A percentile compares a stretch with the other conserved stretches of the same genome.
Conservation (phyloP, 2,113 vertebrate species). For the Siniperca knerii region DNA sequence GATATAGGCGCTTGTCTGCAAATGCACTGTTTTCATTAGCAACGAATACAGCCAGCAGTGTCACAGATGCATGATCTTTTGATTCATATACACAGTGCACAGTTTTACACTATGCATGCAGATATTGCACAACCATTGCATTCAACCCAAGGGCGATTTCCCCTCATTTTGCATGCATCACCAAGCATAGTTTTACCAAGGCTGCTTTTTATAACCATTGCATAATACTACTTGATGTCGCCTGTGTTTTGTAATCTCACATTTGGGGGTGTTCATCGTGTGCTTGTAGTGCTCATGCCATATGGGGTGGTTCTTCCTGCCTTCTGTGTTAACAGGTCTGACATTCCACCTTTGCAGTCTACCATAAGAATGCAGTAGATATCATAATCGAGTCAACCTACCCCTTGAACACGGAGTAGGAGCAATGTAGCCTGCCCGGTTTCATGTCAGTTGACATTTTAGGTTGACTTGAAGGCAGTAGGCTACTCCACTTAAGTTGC, state of each 20-base stretch:
- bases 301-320: slow-evolving; percentile 54
- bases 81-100: slow-evolving; percentile 30
- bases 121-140: slow-evolving; percentile 72
- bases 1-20: background rate
- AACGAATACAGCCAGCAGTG: slow-evolving; percentile 4
- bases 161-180: slow-evolving; percentile 71
- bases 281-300: slow-evolving; percentile 39
- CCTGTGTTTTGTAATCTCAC: slow-evolving; percentile 39
- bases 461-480: slow-evolving; percentile 8
- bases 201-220: slow-evolving; percentile 38
- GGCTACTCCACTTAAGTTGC: slow-evolving; percentile 6
- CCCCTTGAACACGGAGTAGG: slow-evolving; percentile 15
- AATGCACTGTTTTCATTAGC: slow-evolving; percentile 1
- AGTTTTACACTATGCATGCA: slow-evolving; percentile 63
- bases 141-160: slow-evolving; percentile 60
- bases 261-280: slow-evolving; percentile 38
- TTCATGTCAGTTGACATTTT: slow-evolving; percentile 35
- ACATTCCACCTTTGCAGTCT: slow-evolving; percentile 78
- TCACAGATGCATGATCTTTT: slow-evolving; percentile 54
- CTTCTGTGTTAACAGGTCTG: slow-evolving; percentile 71
- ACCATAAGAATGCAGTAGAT: slow-evolving; percentile 71
- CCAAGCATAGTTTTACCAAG: slow-evolving; percentile 42
- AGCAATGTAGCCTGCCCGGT: slow-evolving; percentile 42
- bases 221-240: slow-evolving; percentile 61
- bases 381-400: slow-evolving; percentile 67